Evolutionary conservation across 2,797 vertebrate species (phyloP).

Genomic region (Ficedula albicollis): DNA sequence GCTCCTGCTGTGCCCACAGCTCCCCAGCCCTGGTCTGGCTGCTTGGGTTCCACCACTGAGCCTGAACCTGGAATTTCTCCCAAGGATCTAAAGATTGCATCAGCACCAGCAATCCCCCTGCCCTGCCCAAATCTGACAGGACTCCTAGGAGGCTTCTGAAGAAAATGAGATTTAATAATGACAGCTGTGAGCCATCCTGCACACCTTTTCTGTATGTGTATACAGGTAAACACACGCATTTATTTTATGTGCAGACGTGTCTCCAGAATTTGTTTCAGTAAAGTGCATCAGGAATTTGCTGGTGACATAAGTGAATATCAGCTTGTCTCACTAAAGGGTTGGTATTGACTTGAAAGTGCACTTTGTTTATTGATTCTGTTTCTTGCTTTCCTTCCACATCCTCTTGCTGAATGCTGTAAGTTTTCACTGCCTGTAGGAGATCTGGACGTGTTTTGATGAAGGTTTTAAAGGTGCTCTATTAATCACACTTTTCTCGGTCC

Average conservation of each 20-base stretch:
- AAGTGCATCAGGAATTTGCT: not conserved
- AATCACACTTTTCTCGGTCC: slow-evolving; percentile 40
- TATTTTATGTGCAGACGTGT: not conserved
- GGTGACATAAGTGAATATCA: not conserved
- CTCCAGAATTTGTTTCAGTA: not conserved
- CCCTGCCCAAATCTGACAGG: not conserved
- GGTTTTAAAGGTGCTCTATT: slow-evolving; percentile 22
- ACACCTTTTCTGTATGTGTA: accelerated
- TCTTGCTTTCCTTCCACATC: not conserved
- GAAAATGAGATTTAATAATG: not conserved
- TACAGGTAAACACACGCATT: no score
- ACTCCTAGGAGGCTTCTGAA: not conserved
- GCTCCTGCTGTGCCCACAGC: not conserved
- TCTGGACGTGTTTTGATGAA: not conserved
- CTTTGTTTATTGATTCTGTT: slow-evolving; percentile 8
- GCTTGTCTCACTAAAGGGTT: not conserved
- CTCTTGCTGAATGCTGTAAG: not conserved
- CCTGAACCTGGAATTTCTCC: not conserved
- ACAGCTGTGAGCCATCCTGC: not conserved
- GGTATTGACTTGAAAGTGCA: not conserved
- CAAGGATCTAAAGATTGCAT: not conserved
- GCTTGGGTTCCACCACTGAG: not conserved
- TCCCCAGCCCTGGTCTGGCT: not conserved
- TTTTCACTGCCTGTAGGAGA: not conserved
- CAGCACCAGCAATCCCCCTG: accelerated